These are phyloP conservation scores for Brachypodius melanocephalos DNA, from an alignment of 2,113 vertebrate species.

Conservation along the genomic window DNA sequence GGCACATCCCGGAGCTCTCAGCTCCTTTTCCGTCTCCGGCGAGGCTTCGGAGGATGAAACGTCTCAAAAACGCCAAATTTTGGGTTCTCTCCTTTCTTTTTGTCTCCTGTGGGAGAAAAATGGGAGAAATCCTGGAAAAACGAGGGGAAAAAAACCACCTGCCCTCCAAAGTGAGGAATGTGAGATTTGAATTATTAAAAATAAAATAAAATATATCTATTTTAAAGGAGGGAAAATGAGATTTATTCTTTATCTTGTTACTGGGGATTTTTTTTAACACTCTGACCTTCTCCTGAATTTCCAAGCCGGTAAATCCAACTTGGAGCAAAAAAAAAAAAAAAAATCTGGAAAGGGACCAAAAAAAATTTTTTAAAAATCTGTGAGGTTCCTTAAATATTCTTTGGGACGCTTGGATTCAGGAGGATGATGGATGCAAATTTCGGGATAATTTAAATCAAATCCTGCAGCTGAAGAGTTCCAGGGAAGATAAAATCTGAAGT, in stretches of 20 bases:
- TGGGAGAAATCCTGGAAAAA: neutral
- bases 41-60: neutral
- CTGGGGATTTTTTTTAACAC: neutral
- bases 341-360: neutral
- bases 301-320: neutral
- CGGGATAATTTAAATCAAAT: neutral
- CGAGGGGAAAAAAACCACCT: rapidly evolving
- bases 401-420: neutral
- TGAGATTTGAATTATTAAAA: neutral
- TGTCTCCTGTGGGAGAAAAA: neutral
- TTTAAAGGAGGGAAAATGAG: neutral
- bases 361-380: neutral
- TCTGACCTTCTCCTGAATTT: neutral
- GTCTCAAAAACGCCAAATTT: neutral
- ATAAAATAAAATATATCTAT: neutral
- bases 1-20: no score
- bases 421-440: neutral
- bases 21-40: neutral
- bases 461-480: neutral
- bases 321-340: neutral
- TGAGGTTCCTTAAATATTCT: neutral
- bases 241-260: neutral
- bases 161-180: no score
- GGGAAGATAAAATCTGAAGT: neutral
- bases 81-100: neutral